Percentiles rank a stretch among this genome's conserved stretches.
These are phyloP conservation scores for Caenorhabditis wallacei DNA, from an alignment of 2,888 invertebrate genomes.

Conservation along the genomic window DNA sequence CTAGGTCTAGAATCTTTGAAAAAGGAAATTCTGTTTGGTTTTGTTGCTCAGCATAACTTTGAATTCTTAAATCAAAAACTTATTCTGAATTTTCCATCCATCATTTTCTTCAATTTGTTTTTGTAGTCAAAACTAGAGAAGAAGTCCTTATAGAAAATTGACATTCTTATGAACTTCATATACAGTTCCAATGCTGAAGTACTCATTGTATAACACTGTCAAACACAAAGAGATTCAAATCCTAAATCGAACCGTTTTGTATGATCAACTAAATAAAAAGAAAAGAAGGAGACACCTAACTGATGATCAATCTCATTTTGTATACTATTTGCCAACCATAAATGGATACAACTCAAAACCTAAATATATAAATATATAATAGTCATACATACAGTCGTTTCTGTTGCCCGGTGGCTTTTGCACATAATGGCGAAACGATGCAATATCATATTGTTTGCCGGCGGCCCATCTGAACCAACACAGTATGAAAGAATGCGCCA, in stretches of 20 bases:
- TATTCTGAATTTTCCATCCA: too few species aligned
- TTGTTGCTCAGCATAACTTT: too few species aligned
- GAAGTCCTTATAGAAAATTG: too few species aligned
- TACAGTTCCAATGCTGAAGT: too few species aligned
- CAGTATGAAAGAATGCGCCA: conserved; percentile 39
- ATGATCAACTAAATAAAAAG: too few species aligned
- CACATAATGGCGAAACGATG: conserved; percentile 51
- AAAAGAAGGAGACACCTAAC: background rate
- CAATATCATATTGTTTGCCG: conserved; percentile 55
- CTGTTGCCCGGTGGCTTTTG: conserved; percentile 41
- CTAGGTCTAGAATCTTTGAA: background rate
- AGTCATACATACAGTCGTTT: background rate
- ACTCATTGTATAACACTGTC: too few species aligned
- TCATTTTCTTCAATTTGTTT: too few species aligned
- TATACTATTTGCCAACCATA: conserved; percentile 41
- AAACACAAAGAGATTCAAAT: too few species aligned
- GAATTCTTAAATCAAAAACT: too few species aligned
- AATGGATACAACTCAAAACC: conserved; percentile 46
- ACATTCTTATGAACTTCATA: too few species aligned
- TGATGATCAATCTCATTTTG: conserved; percentile 19
- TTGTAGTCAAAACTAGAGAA: too few species aligned
- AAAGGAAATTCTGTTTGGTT: background rate
- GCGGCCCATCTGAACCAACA: conserved; percentile 60
- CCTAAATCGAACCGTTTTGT: too few species aligned
- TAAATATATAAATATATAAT: background rate